Evolutionary conservation across 2,888 invertebrate species (phyloP), one percentile per base, ranked within the genome.

Genomic region (Apotomis betuletana): DNA sequence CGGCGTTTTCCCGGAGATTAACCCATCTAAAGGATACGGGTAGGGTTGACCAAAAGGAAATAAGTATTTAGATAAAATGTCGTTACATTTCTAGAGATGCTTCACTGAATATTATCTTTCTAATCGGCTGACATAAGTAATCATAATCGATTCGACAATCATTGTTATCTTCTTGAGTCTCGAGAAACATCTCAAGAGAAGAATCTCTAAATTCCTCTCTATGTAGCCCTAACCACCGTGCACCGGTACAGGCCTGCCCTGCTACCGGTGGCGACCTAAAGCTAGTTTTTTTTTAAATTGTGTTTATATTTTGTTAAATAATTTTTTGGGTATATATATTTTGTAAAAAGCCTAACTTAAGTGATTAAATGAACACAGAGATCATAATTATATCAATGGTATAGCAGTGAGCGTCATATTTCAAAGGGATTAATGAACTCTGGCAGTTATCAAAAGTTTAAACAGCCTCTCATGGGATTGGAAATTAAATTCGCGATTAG

Each of bases 381-480:
- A 72, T 63, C 36, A 60, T 58, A 58, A 63, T 63, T 67, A 67
- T 62, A 63, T 41, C 41, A 71, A 71, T 54, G 62, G 27, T 12
- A 52, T 44, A 46, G 55, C 51, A 51, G 57, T 44, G 55, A 62
- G 58, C 46, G 36, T 52, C 62, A 72, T 67, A 63, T 67, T 54
- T 67, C 67, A 67, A 72, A 63, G 63, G 72, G 58, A 49, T n/a
- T n/a, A n/a, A n/a, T 71, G 44, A 71, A 71, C 67, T 67, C 62
- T 51, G 41, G 67, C 67, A 57, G 67, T 71, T 71, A 51, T 67
- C 57, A 61, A 71, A 67, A 67, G 38, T 63, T 71, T 71, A 13
- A 62, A 71, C 71, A 62, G 64, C 52, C 46, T 41, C 67, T 61
- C 15, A 51, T 58, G 52, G 68, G 63, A 46, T 63, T 63, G 15